A percentile compares a stretch with the other conserved stretches of the same genome.
phyloP scores from a whole-genome alignment of 1,140 invertebrate genomes.

The Pseudomyrmex sp. region DNA sequence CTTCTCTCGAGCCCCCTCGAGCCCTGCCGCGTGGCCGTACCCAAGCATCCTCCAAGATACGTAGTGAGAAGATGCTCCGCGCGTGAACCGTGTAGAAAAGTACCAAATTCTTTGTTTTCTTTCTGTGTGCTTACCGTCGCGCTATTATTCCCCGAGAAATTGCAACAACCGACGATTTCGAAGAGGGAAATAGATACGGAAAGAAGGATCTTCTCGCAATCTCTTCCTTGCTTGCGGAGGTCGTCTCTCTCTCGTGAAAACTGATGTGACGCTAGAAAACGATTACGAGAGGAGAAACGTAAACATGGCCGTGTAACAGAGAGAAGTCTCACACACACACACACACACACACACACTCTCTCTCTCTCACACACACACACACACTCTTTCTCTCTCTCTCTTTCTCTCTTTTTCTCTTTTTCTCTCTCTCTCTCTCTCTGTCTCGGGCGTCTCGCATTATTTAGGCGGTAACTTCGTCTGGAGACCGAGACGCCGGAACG shows the following conservation, averaged over 20 bases:
- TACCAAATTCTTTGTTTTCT: too few relatives aligned
- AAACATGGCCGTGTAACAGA: constrained; percentile 19
- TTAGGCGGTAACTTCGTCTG: not conserved
- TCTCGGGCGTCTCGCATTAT: too few relatives aligned
- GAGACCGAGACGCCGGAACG: not conserved
- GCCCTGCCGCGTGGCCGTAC: not conserved
- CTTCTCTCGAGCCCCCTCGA: not conserved
- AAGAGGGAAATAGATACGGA: not conserved
- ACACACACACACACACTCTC: too few relatives aligned
- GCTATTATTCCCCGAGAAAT: too few relatives aligned
- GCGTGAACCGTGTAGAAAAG: not conserved
- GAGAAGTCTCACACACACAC: not conserved
- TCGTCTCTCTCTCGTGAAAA: too few relatives aligned
- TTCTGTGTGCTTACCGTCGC: too few relatives aligned
- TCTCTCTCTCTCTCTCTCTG: too few relatives aligned
- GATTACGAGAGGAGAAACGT: not conserved
- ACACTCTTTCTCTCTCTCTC: not conserved
- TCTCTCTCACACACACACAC: too few relatives aligned
- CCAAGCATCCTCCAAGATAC: not conserved
- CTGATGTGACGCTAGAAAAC: too few relatives aligned
- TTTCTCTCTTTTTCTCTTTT: too few relatives aligned
- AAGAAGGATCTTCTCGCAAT: too few relatives aligned
- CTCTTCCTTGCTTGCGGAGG: too few relatives aligned
- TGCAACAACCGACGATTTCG: not conserved
- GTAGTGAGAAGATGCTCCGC: constrained; percentile 8